Base-by-base conservation (phyloP, 2,888 invertebrate species). In the Apamea epomidion region DNA sequence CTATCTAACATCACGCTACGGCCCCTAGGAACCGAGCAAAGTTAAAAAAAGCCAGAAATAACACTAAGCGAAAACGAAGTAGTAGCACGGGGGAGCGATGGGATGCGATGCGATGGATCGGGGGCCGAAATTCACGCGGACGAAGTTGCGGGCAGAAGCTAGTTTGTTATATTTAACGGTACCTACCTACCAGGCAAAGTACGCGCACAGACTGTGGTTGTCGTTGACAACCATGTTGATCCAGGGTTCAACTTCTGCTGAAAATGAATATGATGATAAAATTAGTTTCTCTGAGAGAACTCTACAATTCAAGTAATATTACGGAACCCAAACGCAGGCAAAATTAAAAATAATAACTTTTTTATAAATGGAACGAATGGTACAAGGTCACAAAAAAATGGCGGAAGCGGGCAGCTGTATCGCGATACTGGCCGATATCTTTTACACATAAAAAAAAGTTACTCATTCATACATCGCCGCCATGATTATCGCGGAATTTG, bases 341-440 rank as follows among this genome's bases (percentile, higher is more conserved):
- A 60, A 85, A 74, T 37, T 5, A 74, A 72, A 75, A 74, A 64
- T 16, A 37, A 45, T 7, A 16, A 6, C 29, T 77, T 85, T 85
- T 84, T 74, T 75, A 69, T 74, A 76, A 73, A 82, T 54, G 62
- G 54, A 83, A 76, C 45, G 76, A 77, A 81, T 81, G 76, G 16
- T 69, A 54, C 85, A 87, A 86, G 86, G 86, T 74, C 86, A 83
- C 79, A 81, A 79, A 80, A 80, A 87, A 79, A 74, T 79, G 80
- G 78, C 84, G 88, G 87, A 82, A 88, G 84, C 70, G 60, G 77
- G 82, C 88, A 86, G 86, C 86, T 88, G 87, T 77, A 48, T 72
- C 58, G 48, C 58, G 67, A 81, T 78, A 80, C 86, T 73, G 79
- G 74, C 71, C 76, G 80, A 82, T 84, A 83, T 78, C 76, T 76